Percentiles rank a stretch among this genome's conserved stretches.
Evolutionary conservation across 2,797 vertebrate species (phyloP).

Genomic region (Tolypeutes matacus): DNA sequence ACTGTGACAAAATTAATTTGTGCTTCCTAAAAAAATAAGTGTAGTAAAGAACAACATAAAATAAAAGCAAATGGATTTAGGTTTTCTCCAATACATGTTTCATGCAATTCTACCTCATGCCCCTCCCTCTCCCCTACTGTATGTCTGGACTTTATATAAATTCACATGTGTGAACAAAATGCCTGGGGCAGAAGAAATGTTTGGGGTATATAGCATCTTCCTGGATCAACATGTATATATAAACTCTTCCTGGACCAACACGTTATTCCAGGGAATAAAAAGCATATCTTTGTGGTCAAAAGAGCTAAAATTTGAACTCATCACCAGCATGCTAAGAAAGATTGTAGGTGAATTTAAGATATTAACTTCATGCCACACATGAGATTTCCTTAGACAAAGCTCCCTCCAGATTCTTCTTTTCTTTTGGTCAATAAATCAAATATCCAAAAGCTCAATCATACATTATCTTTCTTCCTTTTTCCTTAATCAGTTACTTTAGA

Average conservation of each 20-base stretch:
- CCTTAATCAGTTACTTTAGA: slow-evolving; percentile 41
- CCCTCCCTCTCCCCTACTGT: too few relatives aligned
- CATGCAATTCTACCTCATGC: background rate
- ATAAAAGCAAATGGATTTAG: background rate
- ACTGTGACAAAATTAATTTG: slow-evolving; percentile 40
- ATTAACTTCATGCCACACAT: background rate
- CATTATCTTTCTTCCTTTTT: slow-evolving; percentile 4
- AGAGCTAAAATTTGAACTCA: background rate
- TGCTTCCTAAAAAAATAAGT: background rate
- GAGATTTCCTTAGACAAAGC: slow-evolving; percentile 51
- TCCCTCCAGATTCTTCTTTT: slow-evolving; percentile 13
- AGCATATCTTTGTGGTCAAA: background rate
- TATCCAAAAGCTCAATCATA: slow-evolving; percentile 15
- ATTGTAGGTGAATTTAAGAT: slow-evolving; percentile 23
- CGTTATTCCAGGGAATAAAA: too few relatives aligned
- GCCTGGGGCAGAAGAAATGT: background rate
- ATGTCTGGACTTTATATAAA: slow-evolving; percentile 3
- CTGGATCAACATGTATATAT: background rate
- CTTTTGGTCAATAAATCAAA: slow-evolving; percentile 29
- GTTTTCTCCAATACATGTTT: slow-evolving; percentile 1
- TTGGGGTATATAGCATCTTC: background rate
- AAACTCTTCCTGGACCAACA: too few relatives aligned
- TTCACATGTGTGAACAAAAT: background rate
- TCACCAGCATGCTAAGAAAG: slow-evolving; percentile 5
- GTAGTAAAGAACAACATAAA: background rate